Percentiles rank a stretch among this genome's conserved stretches.
Conservation (phyloP, 1,140 invertebrate species). For the Polypedilum vanderplanki region DNA sequence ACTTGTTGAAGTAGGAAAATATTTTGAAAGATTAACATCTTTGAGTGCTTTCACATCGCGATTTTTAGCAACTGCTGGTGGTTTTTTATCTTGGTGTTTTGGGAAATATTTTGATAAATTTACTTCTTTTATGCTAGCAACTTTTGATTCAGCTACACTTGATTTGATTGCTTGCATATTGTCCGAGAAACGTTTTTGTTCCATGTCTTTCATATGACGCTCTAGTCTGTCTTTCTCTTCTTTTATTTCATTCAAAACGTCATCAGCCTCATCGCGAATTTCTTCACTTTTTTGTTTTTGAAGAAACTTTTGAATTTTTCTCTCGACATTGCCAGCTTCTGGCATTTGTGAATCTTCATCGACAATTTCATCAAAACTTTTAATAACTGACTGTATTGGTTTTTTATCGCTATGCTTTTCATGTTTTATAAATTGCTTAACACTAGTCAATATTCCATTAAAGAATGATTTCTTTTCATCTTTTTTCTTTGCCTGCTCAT, state of each 20-base stretch:
- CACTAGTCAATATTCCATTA: not conserved
- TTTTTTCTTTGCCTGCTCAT: constrained; percentile 8
- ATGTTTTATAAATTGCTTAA: constrained; percentile 11
- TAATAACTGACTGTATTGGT: not conserved
- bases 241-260: constrained; percentile 32
- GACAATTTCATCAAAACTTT: constrained; percentile 26
- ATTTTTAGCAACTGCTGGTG: constrained; percentile 35
- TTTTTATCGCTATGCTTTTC: not conserved
- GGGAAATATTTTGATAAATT: constrained; percentile 44
- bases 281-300: constrained; percentile 23
- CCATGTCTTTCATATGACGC: constrained; percentile 39
- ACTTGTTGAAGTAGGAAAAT: constrained; percentile 36
- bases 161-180: constrained; percentile 42
- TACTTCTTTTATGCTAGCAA: constrained; percentile 34
- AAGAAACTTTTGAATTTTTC: constrained; percentile 24
- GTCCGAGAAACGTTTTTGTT: constrained; percentile 40
- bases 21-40: constrained; percentile 41
- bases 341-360: not conserved
- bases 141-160: constrained; percentile 39
- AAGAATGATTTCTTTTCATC: constrained; percentile 14
- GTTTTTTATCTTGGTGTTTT: constrained; percentile 40
- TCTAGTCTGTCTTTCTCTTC: constrained; percentile 34
- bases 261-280: constrained; percentile 27
- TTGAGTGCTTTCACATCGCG: constrained; percentile 42
- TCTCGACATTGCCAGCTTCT: not conserved